A percentile compares a stretch with the other conserved stretches of the same genome.
These are phyloP conservation scores for Streptopelia turtur DNA, from an alignment of 2,797 vertebrate genomes.

Conservation along the genomic window DNA sequence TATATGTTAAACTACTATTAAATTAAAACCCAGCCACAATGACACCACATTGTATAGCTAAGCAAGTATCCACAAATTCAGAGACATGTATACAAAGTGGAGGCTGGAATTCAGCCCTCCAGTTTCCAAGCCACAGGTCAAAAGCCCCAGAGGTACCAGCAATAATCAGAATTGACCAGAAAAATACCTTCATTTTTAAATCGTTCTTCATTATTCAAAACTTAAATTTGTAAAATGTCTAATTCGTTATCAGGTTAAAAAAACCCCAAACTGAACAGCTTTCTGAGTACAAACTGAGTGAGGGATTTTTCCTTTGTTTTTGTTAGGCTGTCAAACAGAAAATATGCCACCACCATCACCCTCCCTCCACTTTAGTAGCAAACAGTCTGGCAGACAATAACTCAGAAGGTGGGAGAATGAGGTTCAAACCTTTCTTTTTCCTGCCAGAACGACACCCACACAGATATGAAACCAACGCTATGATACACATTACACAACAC, in stretches of 20 bases:
- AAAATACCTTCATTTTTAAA: background rate
- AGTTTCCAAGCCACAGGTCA: background rate
- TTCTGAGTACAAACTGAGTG: background rate
- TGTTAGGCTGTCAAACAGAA: background rate
- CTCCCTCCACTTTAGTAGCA: background rate
- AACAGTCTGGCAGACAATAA: background rate
- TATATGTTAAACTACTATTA: background rate
- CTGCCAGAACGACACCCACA: constrained; percentile 14
- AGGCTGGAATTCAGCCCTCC: background rate
- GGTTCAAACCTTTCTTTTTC: background rate
- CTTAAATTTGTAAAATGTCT: background rate
- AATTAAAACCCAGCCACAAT: background rate
- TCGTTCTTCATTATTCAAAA: background rate
- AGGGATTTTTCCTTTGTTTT: background rate
- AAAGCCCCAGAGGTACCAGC: background rate
- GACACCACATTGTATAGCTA: background rate
- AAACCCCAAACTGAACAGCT: background rate
- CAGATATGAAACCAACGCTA: background rate
- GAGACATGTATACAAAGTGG: background rate
- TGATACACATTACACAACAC: background rate
- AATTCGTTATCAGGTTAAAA: background rate
- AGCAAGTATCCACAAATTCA: background rate
- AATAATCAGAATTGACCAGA: background rate
- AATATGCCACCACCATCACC: background rate
- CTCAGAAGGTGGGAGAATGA: background rate